Conservation (phyloP, 2,797 vertebrate genomes). For the Otolemur crassicaudatus region DNA sequence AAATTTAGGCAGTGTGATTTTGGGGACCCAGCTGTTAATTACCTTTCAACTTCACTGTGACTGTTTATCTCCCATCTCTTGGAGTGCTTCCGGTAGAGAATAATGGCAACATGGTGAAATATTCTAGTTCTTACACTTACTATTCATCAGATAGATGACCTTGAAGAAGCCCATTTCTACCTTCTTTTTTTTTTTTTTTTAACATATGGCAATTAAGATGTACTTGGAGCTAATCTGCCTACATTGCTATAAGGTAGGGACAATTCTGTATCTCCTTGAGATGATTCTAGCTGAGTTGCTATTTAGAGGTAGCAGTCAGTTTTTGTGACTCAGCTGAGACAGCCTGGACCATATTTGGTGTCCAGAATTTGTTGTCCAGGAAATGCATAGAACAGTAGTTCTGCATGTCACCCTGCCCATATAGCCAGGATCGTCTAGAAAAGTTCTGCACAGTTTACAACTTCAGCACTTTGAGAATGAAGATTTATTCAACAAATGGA, state of each 20-base stretch:
- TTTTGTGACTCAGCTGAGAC: background rate
- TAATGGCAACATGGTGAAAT: background rate
- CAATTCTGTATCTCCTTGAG: background rate
- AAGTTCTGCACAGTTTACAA: background rate
- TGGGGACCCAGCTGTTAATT: background rate
- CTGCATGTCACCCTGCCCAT: background rate
- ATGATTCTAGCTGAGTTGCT: background rate
- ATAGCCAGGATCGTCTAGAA: background rate
- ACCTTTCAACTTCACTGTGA: background rate
- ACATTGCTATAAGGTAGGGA: background rate
- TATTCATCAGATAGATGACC: background rate
- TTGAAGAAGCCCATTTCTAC: background rate
- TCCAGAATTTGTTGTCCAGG: background rate
- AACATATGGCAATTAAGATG: background rate
- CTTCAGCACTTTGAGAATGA: background rate
- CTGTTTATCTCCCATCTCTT: background rate
- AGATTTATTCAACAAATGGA: slow-evolving; percentile 9
- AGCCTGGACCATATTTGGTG: background rate
- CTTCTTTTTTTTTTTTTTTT: slow-evolving; percentile 18
- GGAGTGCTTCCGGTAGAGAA: background rate
- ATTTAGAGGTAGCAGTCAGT: background rate
- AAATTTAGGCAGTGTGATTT: background rate
- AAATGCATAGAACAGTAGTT: background rate
- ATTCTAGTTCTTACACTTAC: background rate
- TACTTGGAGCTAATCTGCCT: background rate